These are phyloP conservation scores for Xerus inauris DNA, from an alignment of 2,113 vertebrate genomes.

Conservation along the genomic window DNA sequence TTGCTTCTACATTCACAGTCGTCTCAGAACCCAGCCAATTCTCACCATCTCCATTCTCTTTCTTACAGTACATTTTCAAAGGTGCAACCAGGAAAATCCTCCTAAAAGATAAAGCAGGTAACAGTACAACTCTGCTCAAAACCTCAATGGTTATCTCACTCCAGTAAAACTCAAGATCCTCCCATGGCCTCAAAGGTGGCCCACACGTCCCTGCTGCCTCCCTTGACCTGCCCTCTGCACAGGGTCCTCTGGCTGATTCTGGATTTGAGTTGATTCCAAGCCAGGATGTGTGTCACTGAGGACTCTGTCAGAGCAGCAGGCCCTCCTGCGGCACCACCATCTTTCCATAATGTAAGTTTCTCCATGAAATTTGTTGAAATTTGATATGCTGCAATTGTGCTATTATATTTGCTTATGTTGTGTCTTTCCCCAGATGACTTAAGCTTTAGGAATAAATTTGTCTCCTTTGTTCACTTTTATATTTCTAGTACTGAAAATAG, in stretches of 20 bases:
- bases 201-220: fast-evolving
- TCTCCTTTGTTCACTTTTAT: neutral
- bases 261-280: neutral
- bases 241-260: too few relatives aligned
- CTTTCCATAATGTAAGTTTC: too few relatives aligned
- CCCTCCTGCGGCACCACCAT: neutral
- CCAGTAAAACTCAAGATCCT: neutral
- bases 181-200: neutral
- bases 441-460: neutral
- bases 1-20: neutral
- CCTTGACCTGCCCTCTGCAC: neutral
- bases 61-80: neutral
- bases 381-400: too few relatives aligned
- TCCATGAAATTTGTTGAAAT: neutral
- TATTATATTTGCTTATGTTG: neutral
- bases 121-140: neutral
- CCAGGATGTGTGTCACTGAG: neutral
- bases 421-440: neutral
- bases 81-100: neutral
- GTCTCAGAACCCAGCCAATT: neutral
- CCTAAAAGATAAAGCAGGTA: neutral
- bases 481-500: neutral
- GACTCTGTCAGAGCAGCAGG: too few relatives aligned
- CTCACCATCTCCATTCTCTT: too few relatives aligned
- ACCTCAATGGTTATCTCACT: too few relatives aligned